Evolutionary conservation across 2,113 vertebrate species (phyloP), one percentile per base, ranked within the genome.

Genomic region (Lasiurus cinereus): DNA sequence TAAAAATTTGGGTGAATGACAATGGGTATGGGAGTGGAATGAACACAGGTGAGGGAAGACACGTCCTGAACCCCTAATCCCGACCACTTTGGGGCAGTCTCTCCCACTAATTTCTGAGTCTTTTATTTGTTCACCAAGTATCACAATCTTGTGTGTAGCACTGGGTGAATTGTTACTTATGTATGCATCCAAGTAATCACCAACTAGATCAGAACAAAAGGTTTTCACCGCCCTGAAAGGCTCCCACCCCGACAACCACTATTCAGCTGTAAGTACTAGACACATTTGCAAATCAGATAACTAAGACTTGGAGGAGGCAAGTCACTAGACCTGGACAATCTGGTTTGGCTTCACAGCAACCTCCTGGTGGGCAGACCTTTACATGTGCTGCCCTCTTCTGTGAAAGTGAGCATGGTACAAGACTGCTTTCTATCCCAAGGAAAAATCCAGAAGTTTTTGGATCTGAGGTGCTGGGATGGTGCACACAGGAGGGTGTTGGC

Each of bases 401-500:
- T 52, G 31, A 8, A 27, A 16, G 31, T 21, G 48, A 72, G 89
- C 14, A 19, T 24, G 74, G 67, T 52, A 48, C 90, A 91, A 85
- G 72, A 50, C 64, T 24, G 48, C 31, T 88, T 6, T 22, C 22
- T 9, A 5, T 70, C 43, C 46, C 31, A 0, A 43, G 31, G 39
- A 21, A 19, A 72, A 48, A 14, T 69, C 56, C 52, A 24, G 84
- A 90, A 88, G 74, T 48, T 66, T 85, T 77, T n/a, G 52, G 88
- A 69, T 66, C 79, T 36, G 2, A 18, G 31, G 59, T 67, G 50
- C 70, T 14, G 7, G 54, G 36, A 22, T 29, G 31, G 16, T 52
- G n/a, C 1, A 52, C 76, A 78, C 29, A 43, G 92, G 95, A 84
- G 31, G 69, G 33, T 43, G 33, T 64, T 95, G 94, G 94, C 94